These are phyloP conservation scores for Corythornis cristatus DNA, from an alignment of 2,113 vertebrate species.

Conservation along the genomic window DNA sequence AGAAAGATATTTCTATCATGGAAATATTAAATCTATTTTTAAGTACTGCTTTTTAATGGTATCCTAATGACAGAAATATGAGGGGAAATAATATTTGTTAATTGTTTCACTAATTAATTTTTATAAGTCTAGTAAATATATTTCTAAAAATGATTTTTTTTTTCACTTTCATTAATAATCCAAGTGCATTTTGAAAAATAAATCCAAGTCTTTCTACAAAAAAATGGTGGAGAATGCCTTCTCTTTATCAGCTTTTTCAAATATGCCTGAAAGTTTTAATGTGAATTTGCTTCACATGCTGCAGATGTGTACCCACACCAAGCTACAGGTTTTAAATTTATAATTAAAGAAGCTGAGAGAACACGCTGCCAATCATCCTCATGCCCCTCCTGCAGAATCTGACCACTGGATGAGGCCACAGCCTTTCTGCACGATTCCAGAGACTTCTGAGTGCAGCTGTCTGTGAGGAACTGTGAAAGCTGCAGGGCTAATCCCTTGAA, in stretches of 20 bases:
- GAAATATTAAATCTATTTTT: not conserved
- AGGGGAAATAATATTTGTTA: not conserved
- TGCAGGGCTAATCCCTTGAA: not conserved
- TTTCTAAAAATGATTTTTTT: not conserved
- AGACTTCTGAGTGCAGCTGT: not conserved
- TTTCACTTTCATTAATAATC: not conserved
- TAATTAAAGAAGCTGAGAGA: not conserved
- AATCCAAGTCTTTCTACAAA: not conserved
- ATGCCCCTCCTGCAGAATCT: not conserved
- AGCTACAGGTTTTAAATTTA: not conserved
- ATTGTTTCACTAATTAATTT: not conserved
- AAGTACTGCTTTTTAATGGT: not conserved
- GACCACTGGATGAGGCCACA: not conserved
- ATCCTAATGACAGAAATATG: not conserved
- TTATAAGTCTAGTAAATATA: not conserved
- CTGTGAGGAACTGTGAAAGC: not conserved
- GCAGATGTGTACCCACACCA: rapidly evolving
- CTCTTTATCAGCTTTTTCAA: not conserved
- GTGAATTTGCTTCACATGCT: not conserved
- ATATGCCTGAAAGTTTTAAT: not conserved
- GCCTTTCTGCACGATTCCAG: not conserved
- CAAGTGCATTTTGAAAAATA: not conserved
- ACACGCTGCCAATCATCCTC: not conserved
- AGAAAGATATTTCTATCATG: not conserved
- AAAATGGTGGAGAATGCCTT: not conserved